Conservation (phyloP, 1,140 invertebrate genomes). For the Eubasilissa regina region DNA sequence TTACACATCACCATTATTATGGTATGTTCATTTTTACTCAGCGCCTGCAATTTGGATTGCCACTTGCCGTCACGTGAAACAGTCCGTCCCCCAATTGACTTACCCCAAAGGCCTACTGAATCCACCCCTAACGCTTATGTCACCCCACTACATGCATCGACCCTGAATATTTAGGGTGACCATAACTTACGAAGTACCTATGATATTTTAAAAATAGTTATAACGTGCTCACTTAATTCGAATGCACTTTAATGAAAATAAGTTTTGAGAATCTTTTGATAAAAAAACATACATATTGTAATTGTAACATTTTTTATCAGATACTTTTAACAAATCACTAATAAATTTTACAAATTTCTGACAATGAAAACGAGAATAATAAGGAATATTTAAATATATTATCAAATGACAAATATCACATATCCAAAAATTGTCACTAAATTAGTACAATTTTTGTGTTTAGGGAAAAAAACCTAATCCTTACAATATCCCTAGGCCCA, state of each 20-base stretch:
- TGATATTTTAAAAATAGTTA: not conserved
- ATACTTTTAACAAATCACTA: no score
- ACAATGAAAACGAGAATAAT: no score
- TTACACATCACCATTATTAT: not conserved
- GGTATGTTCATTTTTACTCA: not conserved
- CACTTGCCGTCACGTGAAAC: conserved; percentile 27
- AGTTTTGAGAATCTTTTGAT: no score
- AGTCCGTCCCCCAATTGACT: conserved; percentile 39
- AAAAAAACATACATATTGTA: no score
- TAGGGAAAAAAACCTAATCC: no score
- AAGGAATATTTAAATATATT: no score
- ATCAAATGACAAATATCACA: no score
- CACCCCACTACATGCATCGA: conserved; percentile 32
- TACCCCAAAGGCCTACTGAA: conserved; percentile 41
- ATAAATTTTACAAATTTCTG: no score
- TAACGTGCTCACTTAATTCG: not conserved
- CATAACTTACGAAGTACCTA: not conserved
- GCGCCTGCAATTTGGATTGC: conserved; percentile 19
- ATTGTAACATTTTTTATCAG: no score
- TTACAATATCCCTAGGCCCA: no score
- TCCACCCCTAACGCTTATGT: conserved; percentile 41
- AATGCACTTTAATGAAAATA: not conserved
- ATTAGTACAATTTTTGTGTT: no score
- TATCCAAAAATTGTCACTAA: no score
- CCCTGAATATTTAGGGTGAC: conserved; percentile 22